Evolutionary conservation across 2,113 vertebrate genomes (phyloP).

Genomic region (Pimephales promelas): DNA sequence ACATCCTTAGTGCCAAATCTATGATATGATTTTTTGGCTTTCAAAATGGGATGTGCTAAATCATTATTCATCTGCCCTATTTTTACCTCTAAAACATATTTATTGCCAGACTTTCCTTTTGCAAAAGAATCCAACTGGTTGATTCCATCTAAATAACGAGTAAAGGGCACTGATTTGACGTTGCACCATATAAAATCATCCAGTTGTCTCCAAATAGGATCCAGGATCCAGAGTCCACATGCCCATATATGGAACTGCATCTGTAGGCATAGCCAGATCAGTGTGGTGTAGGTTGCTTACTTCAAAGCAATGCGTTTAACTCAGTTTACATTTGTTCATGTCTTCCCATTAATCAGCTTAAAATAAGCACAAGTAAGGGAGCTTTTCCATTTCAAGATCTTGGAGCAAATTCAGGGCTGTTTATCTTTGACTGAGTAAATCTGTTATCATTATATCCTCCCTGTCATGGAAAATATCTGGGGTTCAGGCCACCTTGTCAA

Average conservation of each 20-base stretch:
- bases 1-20: neutral
- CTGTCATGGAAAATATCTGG: conserved; percentile 57
- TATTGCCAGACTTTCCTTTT: neutral
- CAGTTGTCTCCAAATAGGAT: conserved; percentile 22
- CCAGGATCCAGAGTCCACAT: conserved; percentile 13
- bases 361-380: conserved; percentile 17
- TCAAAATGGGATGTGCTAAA: neutral
- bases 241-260: conserved; percentile 59
- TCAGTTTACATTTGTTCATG: conserved; percentile 35
- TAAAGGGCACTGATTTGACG: neutral
- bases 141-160: neutral
- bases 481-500: conserved; percentile 32
- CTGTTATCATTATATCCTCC: conserved; percentile 46
- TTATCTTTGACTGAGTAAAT: conserved; percentile 53
- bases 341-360: conserved; percentile 51
- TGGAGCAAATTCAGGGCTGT: conserved; percentile 43
- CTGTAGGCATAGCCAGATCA: conserved; percentile 8
- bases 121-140: neutral
- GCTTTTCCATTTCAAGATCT: conserved; percentile 54
- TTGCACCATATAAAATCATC: neutral
- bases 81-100: neutral
- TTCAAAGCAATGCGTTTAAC: conserved; percentile 46
- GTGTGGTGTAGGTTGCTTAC: conserved; percentile 21
- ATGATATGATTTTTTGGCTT: neutral
- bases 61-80: neutral